Evolutionary conservation across 2,888 invertebrate genomes (phyloP).

Genomic region (Minunthozetes semirufus): DNA sequence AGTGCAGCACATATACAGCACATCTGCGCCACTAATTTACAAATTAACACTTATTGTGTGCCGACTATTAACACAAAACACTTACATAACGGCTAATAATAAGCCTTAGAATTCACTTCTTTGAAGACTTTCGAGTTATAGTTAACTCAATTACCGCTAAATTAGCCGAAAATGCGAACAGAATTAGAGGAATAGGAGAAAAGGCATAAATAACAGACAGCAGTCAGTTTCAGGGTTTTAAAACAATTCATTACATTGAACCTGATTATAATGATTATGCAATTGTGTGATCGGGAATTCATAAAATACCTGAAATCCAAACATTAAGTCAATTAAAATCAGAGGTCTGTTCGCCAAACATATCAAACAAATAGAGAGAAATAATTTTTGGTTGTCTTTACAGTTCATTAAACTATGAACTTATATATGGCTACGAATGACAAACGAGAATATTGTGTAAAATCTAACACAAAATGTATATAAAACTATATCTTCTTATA

Average conservation of each 20-base stretch:
- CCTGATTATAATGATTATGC: too few relatives aligned
- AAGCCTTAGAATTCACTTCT: background rate
- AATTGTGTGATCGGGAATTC: background rate
- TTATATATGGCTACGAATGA: background rate
- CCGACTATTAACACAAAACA: background rate
- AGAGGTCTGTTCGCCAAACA: background rate
- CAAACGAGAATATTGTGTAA: conserved; percentile 26
- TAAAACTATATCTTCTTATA: background rate
- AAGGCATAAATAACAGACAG: background rate
- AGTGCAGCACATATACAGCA: conserved; percentile 3
- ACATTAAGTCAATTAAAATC: background rate
- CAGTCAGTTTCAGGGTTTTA: background rate
- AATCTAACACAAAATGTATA: background rate
- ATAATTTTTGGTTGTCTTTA: background rate
- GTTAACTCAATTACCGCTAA: too few relatives aligned
- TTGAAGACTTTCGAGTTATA: too few relatives aligned
- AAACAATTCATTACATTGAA: too few relatives aligned
- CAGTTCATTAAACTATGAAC: conserved; percentile 22
- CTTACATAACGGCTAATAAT: background rate
- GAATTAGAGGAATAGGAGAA: too few relatives aligned
- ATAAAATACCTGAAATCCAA: background rate
- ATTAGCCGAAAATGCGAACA: too few relatives aligned
- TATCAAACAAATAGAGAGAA: background rate
- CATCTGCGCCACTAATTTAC: conserved; percentile 31
- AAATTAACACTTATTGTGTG: conserved; percentile 24